phyloP scores from a whole-genome alignment of 2,888 invertebrate species.

The Lithophane leautieri region DNA sequence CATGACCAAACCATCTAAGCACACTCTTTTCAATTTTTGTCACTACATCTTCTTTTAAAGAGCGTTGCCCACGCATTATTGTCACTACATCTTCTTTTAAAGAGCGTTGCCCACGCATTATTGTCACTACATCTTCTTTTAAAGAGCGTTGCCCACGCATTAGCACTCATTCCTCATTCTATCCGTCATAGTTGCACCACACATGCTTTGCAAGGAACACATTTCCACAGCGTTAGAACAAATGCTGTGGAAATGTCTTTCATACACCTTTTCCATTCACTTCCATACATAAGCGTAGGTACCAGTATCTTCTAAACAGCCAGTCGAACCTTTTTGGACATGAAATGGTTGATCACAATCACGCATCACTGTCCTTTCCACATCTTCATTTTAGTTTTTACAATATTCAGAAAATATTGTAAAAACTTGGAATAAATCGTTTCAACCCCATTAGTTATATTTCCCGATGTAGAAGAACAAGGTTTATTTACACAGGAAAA shows the following conservation, averaged over 20 bases:
- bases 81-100: too few species aligned
- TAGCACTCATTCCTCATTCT: not conserved
- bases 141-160: not conserved
- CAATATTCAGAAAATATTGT: not conserved
- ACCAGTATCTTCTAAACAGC: not conserved
- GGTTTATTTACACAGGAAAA: not conserved
- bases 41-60: too few species aligned
- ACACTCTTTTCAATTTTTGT: too few species aligned
- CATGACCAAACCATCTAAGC: too few species aligned
- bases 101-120: too few species aligned
- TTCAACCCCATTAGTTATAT: not conserved
- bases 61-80: too few species aligned
- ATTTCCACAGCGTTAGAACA: not conserved
- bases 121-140: not conserved
- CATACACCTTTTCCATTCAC: not conserved
- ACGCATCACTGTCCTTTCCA: not conserved
- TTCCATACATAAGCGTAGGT: not conserved
- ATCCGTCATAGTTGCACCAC: not conserved
- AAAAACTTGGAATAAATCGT: not conserved
- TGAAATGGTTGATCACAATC: not conserved
- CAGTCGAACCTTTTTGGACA: not conserved
- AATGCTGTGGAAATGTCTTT: too few species aligned
- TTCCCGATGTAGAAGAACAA: not conserved
- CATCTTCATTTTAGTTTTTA: not conserved
- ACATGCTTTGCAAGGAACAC: not conserved